Conservation (phyloP, 2,888 invertebrate species). For the Heliconius sara region DNA sequence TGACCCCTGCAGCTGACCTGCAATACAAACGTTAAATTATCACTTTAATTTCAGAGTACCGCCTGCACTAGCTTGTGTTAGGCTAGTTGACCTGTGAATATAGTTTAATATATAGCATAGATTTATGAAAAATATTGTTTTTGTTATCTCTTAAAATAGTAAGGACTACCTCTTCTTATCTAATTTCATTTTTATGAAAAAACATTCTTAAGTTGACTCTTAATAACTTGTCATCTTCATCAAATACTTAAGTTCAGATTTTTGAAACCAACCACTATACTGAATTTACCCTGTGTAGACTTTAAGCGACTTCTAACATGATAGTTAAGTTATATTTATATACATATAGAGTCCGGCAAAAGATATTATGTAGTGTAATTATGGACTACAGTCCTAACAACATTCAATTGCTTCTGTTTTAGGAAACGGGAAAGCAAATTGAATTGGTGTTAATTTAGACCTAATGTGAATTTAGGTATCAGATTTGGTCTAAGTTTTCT, state of each 20-base stretch:
- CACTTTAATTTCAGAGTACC: constrained; percentile 52
- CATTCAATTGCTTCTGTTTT: constrained; percentile 29
- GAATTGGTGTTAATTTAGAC: constrained; percentile 35
- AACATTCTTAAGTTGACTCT: neutral
- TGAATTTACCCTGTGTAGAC: neutral
- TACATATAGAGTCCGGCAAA: neutral
- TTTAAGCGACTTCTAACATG: neutral
- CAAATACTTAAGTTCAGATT: neutral
- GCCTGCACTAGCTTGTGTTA: constrained; percentile 49
- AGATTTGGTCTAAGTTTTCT: neutral
- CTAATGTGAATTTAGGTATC: neutral
- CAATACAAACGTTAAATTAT: constrained; percentile 51
- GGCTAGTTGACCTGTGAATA: constrained; percentile 43
- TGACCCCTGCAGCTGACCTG: constrained; percentile 55
- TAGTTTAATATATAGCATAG: constrained; percentile 39
- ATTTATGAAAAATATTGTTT: neutral
- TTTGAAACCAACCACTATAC: neutral
- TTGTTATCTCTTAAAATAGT: neutral
- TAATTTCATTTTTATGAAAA: neutral
- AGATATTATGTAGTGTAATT: neutral
- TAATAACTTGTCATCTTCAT: neutral
- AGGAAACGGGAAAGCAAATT: constrained; percentile 23
- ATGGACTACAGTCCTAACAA: constrained; percentile 18
- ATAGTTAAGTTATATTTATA: neutral
- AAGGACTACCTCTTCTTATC: neutral